A percentile compares a stretch with the other conserved stretches of the same genome.
Conservation (phyloP, 2,113 vertebrate genomes). For the Aplodontia rufa region DNA sequence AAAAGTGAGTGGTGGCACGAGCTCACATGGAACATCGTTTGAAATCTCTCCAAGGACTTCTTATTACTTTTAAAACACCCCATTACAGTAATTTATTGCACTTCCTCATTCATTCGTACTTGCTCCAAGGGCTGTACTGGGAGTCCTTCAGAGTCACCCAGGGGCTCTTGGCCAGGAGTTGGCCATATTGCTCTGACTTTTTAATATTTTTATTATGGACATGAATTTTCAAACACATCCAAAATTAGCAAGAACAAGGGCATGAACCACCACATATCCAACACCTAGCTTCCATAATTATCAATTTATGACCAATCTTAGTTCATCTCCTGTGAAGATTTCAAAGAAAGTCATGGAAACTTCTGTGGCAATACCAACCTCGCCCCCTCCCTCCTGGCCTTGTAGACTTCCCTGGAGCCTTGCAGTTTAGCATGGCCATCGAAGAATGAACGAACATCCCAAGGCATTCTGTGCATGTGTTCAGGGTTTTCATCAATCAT, state of each 20-base stretch:
- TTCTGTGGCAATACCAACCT: neutral
- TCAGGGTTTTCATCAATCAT: neutral
- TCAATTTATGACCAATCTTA: neutral
- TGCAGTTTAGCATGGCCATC: neutral
- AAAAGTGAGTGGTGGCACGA: conserved; percentile 20
- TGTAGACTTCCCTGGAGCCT: neutral
- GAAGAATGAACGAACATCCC: conserved; percentile 1
- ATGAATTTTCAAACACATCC: conserved; percentile 17
- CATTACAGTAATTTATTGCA: neutral
- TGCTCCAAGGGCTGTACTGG: neutral
- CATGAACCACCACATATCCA: neutral
- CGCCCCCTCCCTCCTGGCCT: neutral
- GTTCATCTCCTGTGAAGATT: neutral
- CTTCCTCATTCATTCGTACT: neutral
- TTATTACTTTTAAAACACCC: conserved; percentile 46
- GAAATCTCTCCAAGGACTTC: conserved; percentile 38
- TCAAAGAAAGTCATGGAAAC: conserved; percentile 7
- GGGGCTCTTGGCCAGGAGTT: neutral
- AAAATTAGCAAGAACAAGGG: neutral
- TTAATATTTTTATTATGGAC: conserved; percentile 19
- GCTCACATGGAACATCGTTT: conserved; percentile 15
- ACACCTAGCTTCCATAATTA: neutral
- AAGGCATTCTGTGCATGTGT: neutral
- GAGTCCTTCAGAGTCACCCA: neutral
- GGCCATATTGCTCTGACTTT: neutral